Conservation (phyloP, 2,113 vertebrate genomes). For the Rhynchopsitta pachyrhyncha region DNA sequence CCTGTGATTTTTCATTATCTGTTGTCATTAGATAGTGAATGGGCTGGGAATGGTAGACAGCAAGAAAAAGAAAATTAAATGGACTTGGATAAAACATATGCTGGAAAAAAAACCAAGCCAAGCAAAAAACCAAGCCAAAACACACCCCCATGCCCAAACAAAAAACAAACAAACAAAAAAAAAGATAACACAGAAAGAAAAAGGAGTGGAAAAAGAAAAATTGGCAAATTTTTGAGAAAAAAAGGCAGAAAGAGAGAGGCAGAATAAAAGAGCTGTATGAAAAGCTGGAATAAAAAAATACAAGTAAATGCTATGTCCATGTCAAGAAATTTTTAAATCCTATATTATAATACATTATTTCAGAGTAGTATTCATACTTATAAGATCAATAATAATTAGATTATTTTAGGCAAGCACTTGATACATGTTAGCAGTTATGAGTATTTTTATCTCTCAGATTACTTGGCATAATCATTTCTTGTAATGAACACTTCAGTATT, state of each 20-base stretch:
- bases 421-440: not conserved
- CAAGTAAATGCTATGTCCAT: not conserved
- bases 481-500: not conserved
- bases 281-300: not conserved
- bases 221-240: not conserved
- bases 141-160: fast-evolving
- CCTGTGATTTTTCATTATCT: not conserved
- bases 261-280: not conserved
- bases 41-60: not conserved
- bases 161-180: fast-evolving
- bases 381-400: not conserved
- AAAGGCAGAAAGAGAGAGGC: not conserved
- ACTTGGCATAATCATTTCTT: not conserved
- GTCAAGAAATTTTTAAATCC: not conserved
- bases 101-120: not conserved
- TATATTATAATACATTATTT: not conserved
- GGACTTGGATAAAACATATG: not conserved
- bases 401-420: not conserved
- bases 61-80: not conserved
- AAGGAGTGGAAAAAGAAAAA: not conserved
- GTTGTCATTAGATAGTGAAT: not conserved
- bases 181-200: not conserved
- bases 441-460: not conserved
- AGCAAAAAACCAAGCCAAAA: not conserved
- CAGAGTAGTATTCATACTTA: not conserved